Evolutionary conservation across 2,113 vertebrate species (phyloP).

Genomic region (Potamarius usumacintae): DNA sequence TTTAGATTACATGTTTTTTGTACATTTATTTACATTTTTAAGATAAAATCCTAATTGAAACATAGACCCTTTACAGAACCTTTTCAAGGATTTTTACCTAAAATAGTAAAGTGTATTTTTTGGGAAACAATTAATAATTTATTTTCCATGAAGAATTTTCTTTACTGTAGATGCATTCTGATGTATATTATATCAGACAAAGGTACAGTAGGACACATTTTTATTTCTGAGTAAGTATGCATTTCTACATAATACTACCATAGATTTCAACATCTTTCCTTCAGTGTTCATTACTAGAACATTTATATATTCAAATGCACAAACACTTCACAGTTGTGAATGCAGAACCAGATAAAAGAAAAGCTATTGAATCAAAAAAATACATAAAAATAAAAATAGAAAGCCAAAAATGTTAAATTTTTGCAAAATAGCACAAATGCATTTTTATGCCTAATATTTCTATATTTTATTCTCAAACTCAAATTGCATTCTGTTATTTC

Average conservation of each 20-base stretch:
- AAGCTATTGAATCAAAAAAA: not conserved
- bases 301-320: not conserved
- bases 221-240: not conserved
- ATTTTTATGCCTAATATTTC: not conserved
- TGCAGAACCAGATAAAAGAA: not conserved
- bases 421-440: not conserved
- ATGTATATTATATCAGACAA: not conserved
- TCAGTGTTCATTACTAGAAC: not conserved
- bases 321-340: not conserved
- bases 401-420: not conserved
- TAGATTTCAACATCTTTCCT: not conserved
- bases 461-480: not conserved
- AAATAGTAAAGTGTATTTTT: not conserved
- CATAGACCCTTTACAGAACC: not conserved
- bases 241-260: not conserved
- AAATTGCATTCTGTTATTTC: not conserved
- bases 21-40: not conserved
- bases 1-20: not conserved
- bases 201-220: not conserved
- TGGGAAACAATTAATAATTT: not conserved
- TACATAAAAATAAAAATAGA: not conserved
- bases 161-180: not conserved
- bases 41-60: not conserved
- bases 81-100: not conserved
- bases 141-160: not conserved